Percentiles rank a stretch among this genome's conserved stretches.
Conservation (phyloP, 2,888 invertebrate species). For the Salpingus planirostris region DNA sequence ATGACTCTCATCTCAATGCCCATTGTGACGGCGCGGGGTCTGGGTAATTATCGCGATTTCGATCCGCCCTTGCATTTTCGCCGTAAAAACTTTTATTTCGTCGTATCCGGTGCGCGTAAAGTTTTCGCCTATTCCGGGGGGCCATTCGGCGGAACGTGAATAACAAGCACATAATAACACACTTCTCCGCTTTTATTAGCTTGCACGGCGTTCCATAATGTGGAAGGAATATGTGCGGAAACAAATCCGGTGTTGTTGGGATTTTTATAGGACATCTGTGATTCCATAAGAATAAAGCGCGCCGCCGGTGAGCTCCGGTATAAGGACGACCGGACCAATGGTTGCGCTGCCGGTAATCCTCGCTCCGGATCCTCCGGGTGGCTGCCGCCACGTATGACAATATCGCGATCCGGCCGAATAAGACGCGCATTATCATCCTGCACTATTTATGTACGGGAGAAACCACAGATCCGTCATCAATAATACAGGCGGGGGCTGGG, state of each 20-base stretch:
- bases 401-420: too few species aligned
- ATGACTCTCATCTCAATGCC: too few species aligned
- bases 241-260: conserved; percentile 37
- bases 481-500: too few species aligned
- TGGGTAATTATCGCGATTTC: too few species aligned
- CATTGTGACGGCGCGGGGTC: too few species aligned
- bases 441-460: too few species aligned
- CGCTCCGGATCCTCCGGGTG: conserved; percentile 16
- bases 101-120: too few species aligned
- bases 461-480: too few species aligned
- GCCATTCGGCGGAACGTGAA: conserved; percentile 11
- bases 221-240: conserved; percentile 32
- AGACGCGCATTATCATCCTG: too few species aligned
- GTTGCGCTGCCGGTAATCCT: conserved; percentile 33
- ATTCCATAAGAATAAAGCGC: conserved; percentile 35
- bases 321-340: conserved; percentile 37
- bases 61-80: too few species aligned
- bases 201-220: conserved; percentile 23
- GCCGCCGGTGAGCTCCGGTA: conserved; percentile 23
- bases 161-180: conserved; percentile 18
- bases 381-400: too few species aligned
- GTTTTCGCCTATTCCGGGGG: conserved; percentile 1
- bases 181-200: conserved; percentile 20
- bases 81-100: too few species aligned
- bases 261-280: conserved; percentile 39